Evolutionary conservation across 2,888 invertebrate genomes (phyloP).

Genomic region (Athrips mouffetella): DNA sequence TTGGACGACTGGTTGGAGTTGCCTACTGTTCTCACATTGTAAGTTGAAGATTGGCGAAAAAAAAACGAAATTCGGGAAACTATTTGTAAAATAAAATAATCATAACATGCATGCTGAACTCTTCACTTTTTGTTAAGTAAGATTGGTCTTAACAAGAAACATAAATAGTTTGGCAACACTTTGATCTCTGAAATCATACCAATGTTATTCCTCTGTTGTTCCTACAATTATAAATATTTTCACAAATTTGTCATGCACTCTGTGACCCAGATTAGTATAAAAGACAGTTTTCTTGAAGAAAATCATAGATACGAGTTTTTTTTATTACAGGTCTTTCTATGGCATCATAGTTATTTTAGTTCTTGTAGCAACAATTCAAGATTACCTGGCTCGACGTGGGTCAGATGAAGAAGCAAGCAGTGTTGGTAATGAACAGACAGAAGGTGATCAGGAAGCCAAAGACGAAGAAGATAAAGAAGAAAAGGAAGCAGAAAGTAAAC

Average conservation of each 20-base stretch:
- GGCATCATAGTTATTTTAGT: slow-evolving; percentile 58
- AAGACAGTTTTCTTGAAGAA: too few species aligned
- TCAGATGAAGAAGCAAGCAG: slow-evolving; percentile 28
- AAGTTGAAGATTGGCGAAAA: slow-evolving; percentile 30
- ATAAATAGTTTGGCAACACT: too few species aligned
- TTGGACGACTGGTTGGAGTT: slow-evolving; percentile 60
- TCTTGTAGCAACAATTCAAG: slow-evolving; percentile 64
- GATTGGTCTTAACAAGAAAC: too few species aligned
- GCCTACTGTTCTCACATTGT: slow-evolving; percentile 64
- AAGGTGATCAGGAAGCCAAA: slow-evolving; percentile 36
- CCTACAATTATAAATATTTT: too few species aligned
- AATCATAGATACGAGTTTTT: neutral
- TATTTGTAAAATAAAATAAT: too few species aligned
- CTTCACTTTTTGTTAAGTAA: too few species aligned
- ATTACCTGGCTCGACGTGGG: slow-evolving; percentile 48
- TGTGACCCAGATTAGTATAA: too few species aligned
- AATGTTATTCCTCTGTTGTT: too few species aligned
- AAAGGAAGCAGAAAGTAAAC: slow-evolving; percentile 5
- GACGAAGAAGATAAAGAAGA: slow-evolving; percentile 26
- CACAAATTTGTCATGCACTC: too few species aligned
- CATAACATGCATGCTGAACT: too few species aligned
- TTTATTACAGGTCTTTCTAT: slow-evolving; percentile 58
- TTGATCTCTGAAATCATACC: too few species aligned
- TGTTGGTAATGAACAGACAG: slow-evolving; percentile 37
- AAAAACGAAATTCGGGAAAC: too few species aligned